phyloP scores from a whole-genome alignment of 2,888 invertebrate genomes.

The Lutraria lutraria region DNA sequence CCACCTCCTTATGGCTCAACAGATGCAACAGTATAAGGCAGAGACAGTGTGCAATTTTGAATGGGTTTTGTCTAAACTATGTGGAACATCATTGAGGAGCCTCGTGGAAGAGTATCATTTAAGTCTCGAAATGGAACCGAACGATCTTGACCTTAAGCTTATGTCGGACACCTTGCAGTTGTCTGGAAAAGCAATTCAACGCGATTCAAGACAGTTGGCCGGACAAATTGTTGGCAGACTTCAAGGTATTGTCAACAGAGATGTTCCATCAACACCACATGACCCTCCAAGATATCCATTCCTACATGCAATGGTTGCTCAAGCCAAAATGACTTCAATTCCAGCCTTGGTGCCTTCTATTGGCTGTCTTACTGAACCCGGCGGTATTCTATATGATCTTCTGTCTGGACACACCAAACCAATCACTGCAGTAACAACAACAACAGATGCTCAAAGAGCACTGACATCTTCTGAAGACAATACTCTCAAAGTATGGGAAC shows the following conservation, averaged over 20 bases:
- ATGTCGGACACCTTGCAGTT: conserved; percentile 91
- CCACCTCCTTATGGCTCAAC: conserved; percentile 90
- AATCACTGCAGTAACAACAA: conserved; percentile 83
- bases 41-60: conserved; percentile 92
- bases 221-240: conserved; percentile 89
- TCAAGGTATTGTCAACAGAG: conserved; percentile 83
- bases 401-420: conserved; percentile 84
- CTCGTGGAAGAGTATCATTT: conserved; percentile 92
- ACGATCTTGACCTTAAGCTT: conserved; percentile 86
- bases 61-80: conserved; percentile 94
- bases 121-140: conserved; percentile 81
- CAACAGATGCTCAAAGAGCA: conserved; percentile 82
- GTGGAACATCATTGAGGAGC: conserved; percentile 92
- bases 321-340: conserved; percentile 78
- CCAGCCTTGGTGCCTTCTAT: conserved; percentile 83
- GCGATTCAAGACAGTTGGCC: conserved; percentile 94
- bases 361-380: conserved; percentile 84
- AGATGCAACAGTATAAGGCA: conserved; percentile 88
- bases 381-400: conserved; percentile 83
- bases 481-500: conserved; percentile 85
- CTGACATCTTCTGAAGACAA: conserved; percentile 84
- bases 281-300: conserved; percentile 84
- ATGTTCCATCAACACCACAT: conserved; percentile 80
- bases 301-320: conserved; percentile 78
- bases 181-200: conserved; percentile 91